A percentile compares a stretch with the other conserved stretches of the same genome.
These are phyloP conservation scores for Aspidapion aeneum DNA, from an alignment of 2,888 invertebrate species.

Conservation along the genomic window DNA sequence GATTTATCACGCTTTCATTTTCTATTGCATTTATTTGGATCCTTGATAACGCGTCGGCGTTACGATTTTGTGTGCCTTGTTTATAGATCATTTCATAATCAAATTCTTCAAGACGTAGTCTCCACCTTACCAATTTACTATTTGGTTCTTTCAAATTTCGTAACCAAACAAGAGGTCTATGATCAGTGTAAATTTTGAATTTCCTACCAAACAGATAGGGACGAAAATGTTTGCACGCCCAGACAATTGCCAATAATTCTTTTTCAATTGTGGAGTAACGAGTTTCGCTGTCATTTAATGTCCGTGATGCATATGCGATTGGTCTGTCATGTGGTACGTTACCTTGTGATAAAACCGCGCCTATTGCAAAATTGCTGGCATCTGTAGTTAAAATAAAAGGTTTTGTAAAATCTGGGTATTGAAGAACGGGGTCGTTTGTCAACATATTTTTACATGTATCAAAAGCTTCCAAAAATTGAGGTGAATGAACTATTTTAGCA, in stretches of 20 bases:
- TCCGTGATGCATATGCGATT: too few relatives aligned
- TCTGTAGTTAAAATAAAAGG: background rate
- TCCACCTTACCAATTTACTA: too few relatives aligned
- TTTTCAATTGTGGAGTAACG: constrained; percentile 1
- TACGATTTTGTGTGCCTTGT: too few relatives aligned
- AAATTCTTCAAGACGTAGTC: too few relatives aligned
- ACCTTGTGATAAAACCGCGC: background rate
- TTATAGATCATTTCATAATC: too few relatives aligned
- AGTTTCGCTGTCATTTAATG: too few relatives aligned
- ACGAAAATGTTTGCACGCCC: constrained; percentile 2
- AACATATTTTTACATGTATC: constrained; percentile 9
- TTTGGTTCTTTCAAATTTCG: too few relatives aligned
- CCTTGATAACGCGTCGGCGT: too few relatives aligned
- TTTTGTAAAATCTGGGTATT: constrained; percentile 12
- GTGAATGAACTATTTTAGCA: constrained; percentile 9
- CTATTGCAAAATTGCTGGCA: background rate
- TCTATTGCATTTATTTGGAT: too few relatives aligned
- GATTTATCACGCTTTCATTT: too few relatives aligned
- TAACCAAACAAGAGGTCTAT: too few relatives aligned
- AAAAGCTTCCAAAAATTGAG: constrained; percentile 3
- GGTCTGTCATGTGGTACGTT: too few relatives aligned
- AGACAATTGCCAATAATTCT: constrained; percentile 1
- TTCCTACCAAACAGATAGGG: background rate
- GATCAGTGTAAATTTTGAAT: background rate
- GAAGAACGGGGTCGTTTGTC: constrained; percentile 3